Conservation (phyloP, 2,797 vertebrate species). For the Octomys mimax region DNA sequence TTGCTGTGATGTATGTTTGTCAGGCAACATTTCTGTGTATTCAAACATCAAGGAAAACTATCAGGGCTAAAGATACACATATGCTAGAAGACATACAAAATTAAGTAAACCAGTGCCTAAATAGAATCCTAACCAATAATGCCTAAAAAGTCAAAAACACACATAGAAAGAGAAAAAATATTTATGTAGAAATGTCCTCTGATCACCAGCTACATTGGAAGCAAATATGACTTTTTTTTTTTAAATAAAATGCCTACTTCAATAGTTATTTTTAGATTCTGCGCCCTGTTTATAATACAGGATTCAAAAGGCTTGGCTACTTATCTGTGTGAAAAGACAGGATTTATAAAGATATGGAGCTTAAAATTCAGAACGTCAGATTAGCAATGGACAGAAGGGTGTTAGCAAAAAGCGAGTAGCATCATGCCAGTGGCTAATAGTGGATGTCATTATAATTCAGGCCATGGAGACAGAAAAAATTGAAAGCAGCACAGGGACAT, state of each 20-base stretch:
- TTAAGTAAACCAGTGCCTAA: conserved; percentile 37
- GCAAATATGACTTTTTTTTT: conserved; percentile 45
- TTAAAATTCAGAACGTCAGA: conserved; percentile 72
- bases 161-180: conserved; percentile 14
- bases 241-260: conserved; percentile 14
- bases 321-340: conserved; percentile 52
- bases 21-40: conserved; percentile 11
- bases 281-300: conserved; percentile 9
- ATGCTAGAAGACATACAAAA: neutral
- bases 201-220: conserved; percentile 14
- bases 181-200: conserved; percentile 35
- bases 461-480: neutral
- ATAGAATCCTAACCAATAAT: neutral
- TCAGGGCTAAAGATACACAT: neutral
- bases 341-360: conserved; percentile 43
- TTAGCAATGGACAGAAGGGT: conserved; percentile 61
- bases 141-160: conserved; percentile 23
- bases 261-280: conserved; percentile 33
- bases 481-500: conserved; percentile 2
- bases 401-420: conserved; percentile 27
- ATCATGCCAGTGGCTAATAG: conserved; percentile 41
- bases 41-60: conserved; percentile 53
- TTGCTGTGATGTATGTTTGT: neutral
- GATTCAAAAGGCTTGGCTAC: conserved; percentile 59
- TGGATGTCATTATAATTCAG: conserved; percentile 66